These are phyloP conservation scores for Drosophila equinoxialis DNA, from an alignment of 1,140 invertebrate genomes.

Conservation along the genomic window DNA sequence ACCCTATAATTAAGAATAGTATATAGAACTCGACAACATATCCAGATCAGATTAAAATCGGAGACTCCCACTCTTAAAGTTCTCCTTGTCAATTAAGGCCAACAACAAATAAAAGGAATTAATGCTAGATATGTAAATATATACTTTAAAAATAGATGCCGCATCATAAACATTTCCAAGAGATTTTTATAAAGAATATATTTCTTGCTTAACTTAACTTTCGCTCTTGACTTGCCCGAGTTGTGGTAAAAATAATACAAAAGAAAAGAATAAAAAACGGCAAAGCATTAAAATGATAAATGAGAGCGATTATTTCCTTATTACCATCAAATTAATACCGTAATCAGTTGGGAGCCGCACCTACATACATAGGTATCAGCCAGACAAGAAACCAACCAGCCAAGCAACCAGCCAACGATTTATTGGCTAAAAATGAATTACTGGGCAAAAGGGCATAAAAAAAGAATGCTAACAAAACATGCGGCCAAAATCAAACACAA, in stretches of 20 bases:
- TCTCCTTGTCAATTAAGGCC: no score
- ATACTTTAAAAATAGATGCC: no score
- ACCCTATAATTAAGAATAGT: no score
- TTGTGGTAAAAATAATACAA: slow-evolving; percentile 1
- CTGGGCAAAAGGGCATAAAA: slow-evolving; percentile 52
- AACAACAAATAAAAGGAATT: no score
- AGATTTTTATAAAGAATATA: no score
- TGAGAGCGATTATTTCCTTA: slow-evolving; percentile 72
- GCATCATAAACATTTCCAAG: no score
- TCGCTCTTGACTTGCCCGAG: slow-evolving; percentile 12
- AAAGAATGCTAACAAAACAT: slow-evolving; percentile 28
- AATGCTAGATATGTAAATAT: no score
- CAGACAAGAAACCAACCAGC: slow-evolving; percentile 24
- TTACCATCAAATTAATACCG: slow-evolving; percentile 74
- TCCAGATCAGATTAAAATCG: no score
- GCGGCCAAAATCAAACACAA: slow-evolving; percentile 72
- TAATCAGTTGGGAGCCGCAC: slow-evolving; percentile 66
- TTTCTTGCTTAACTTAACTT: background rate
- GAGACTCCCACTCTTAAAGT: no score
- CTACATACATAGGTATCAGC: slow-evolving; percentile 31
- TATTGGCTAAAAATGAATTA: slow-evolving; percentile 75
- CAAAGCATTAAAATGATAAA: slow-evolving; percentile 73
- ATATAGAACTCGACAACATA: no score
- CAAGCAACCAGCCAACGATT: slow-evolving; percentile 46
- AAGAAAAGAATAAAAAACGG: background rate